Conservation (phyloP, 2,113 vertebrate genomes). For the Stercorarius parasiticus region DNA sequence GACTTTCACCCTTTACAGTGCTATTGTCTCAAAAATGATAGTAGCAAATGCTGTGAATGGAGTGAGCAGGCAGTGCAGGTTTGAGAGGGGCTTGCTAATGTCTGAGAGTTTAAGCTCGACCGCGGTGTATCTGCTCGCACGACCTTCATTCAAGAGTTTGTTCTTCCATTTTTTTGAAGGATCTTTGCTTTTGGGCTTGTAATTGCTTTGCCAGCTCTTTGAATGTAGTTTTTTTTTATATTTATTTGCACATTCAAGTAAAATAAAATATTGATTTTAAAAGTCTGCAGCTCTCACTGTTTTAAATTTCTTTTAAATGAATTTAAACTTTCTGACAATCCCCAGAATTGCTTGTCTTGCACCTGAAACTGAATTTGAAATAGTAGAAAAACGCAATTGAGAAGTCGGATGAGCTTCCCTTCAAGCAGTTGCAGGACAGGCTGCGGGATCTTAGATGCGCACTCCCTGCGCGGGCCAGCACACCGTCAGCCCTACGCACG, state of each 20-base stretch:
- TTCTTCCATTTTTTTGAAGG: conserved; percentile 64
- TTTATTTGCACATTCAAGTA: conserved; percentile 85
- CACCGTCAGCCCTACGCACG: neutral
- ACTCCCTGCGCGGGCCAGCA: neutral
- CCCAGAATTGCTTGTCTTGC: neutral
- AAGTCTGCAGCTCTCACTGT: neutral
- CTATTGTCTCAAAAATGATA: neutral
- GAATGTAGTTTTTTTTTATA: conserved; percentile 80
- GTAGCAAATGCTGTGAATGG: neutral
- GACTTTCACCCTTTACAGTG: neutral
- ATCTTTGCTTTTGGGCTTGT: conserved; percentile 70
- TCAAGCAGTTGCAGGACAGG: neutral
- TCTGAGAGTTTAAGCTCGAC: neutral
- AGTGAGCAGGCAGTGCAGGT: neutral
- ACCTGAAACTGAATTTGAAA: neutral
- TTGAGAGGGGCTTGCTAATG: neutral
- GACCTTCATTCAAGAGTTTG: conserved; percentile 29
- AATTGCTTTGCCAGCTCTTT: conserved; percentile 76
- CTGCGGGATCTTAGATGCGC: no score
- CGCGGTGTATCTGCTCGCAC: conserved; percentile 2
- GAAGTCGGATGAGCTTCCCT: neutral
- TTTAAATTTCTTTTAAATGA: neutral
- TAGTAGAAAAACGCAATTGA: neutral
- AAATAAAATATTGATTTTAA: conserved; percentile 73
- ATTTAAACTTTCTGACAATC: neutral